phyloP scores from a whole-genome alignment of 2,888 invertebrate genomes.

The Meiosimyza decipiens region DNA sequence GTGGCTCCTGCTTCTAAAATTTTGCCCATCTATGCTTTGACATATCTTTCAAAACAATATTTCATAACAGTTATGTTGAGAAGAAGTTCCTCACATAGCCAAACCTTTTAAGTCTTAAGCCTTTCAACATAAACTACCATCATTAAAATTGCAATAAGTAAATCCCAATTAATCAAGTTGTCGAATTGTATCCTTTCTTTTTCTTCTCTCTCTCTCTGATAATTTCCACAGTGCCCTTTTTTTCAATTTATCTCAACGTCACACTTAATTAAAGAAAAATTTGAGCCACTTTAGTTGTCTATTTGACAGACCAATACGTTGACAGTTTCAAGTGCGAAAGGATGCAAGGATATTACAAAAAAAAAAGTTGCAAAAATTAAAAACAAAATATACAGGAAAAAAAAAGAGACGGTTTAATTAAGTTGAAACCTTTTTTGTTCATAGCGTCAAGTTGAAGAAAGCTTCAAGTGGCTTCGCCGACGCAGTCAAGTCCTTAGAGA shows the following conservation, averaged over 20 bases:
- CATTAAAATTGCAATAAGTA: background rate
- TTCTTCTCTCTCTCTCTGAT: background rate
- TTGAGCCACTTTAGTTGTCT: slow-evolving; percentile 48
- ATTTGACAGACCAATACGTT: slow-evolving; percentile 49
- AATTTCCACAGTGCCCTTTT: background rate
- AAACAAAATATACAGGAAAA: slow-evolving; percentile 25
- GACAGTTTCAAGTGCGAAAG: slow-evolving; percentile 43
- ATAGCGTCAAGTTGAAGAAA: slow-evolving; percentile 32
- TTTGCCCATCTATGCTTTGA: too few species aligned
- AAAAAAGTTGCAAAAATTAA: slow-evolving; percentile 27
- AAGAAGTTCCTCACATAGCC: background rate
- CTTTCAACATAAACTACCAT: too few species aligned
- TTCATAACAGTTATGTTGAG: background rate
- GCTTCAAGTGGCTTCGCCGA: slow-evolving; percentile 44
- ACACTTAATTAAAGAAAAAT: slow-evolving; percentile 49
- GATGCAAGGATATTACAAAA: slow-evolving; percentile 21
- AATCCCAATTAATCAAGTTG: slow-evolving; percentile 30
- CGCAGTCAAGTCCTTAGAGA: slow-evolving; percentile 45
- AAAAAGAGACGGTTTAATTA: slow-evolving; percentile 46
- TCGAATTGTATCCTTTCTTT: slow-evolving; percentile 34
- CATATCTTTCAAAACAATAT: too few species aligned
- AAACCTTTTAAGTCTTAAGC: background rate
- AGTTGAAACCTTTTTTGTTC: slow-evolving; percentile 45
- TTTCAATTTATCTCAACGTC: slow-evolving; percentile 24
- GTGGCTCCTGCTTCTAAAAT: too few species aligned